Percentiles rank a stretch among this genome's conserved stretches.
These are phyloP conservation scores for Allygus modestus DNA, from an alignment of 2,888 invertebrate species.

Conservation along the genomic window DNA sequence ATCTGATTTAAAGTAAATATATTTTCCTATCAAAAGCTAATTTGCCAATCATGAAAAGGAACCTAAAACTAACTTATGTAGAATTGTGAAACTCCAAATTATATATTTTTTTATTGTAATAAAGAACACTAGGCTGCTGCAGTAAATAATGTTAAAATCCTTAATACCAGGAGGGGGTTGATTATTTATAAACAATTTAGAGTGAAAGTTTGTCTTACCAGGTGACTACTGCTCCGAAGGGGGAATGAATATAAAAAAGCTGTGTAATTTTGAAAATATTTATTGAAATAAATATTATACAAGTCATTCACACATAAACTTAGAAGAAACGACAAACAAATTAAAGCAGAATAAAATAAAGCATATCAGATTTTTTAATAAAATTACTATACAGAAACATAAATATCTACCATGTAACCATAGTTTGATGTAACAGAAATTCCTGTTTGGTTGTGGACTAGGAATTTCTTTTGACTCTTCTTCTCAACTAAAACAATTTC, in stretches of 20 bases:
- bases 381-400: neutral
- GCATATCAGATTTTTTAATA: neutral
- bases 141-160: no score
- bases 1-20: no score
- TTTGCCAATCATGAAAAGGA: no score
- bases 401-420: neutral
- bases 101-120: neutral
- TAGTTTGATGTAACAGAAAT: no score
- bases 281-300: conserved; percentile 4
- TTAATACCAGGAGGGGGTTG: neutral
- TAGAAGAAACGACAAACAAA: neutral
- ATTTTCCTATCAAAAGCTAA: no score
- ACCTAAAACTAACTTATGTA: neutral
- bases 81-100: conserved; percentile 39
- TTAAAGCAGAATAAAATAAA: conserved; percentile 7
- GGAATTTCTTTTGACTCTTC: no score
- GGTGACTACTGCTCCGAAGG: neutral
- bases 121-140: no score
- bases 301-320: conserved; percentile 9
- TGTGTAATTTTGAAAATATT: conserved; percentile 7
- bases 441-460: no score
- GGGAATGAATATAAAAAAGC: conserved; percentile 12
- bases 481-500: no score
- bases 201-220: neutral
- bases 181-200: neutral